A percentile compares a stretch with the other conserved stretches of the same genome.
Conservation (phyloP, 92 coral and sea anemone species). For the Montipora capitata region DNA sequence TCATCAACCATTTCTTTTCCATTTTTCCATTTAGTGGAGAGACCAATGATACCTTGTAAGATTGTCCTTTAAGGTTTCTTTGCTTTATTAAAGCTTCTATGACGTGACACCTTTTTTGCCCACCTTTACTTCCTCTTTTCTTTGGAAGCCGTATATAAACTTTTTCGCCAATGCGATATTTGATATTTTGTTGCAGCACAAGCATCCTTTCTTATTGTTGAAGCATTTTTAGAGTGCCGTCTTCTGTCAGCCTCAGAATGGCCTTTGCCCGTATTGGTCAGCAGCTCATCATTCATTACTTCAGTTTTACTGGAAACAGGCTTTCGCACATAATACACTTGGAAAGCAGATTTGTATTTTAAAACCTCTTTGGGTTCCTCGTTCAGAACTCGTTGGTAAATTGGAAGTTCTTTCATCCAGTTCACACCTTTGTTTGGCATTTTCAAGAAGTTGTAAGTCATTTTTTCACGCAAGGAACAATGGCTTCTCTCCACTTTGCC, state of each 20-base stretch:
- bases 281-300: constrained; percentile 5
- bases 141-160: constrained; percentile 44
- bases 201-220: constrained; percentile 28
- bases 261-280: constrained; percentile 18
- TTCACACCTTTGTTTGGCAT: constrained; percentile 56
- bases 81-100: constrained; percentile 9
- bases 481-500: constrained; percentile 70
- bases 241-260: constrained; percentile 24
- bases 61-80: background rate
- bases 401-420: constrained; percentile 41
- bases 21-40: constrained; percentile 26
- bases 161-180: constrained; percentile 53
- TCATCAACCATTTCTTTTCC: constrained; percentile 53
- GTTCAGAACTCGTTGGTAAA: constrained; percentile 59
- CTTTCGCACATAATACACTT: constrained; percentile 39
- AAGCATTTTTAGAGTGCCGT: background rate
- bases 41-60: constrained; percentile 6
- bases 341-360: constrained; percentile 53
- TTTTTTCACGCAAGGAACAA: constrained; percentile 52
- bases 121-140: constrained; percentile 28
- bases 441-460: constrained; percentile 50
- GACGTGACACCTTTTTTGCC: constrained; percentile 25
- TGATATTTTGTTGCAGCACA: constrained; percentile 44
- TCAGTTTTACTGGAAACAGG: background rate
- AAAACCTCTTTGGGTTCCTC: constrained; percentile 72